Percentiles rank a stretch among this genome's conserved stretches.
phyloP scores from a whole-genome alignment of 2,113 vertebrate species.

The Gobio gobio region DNA sequence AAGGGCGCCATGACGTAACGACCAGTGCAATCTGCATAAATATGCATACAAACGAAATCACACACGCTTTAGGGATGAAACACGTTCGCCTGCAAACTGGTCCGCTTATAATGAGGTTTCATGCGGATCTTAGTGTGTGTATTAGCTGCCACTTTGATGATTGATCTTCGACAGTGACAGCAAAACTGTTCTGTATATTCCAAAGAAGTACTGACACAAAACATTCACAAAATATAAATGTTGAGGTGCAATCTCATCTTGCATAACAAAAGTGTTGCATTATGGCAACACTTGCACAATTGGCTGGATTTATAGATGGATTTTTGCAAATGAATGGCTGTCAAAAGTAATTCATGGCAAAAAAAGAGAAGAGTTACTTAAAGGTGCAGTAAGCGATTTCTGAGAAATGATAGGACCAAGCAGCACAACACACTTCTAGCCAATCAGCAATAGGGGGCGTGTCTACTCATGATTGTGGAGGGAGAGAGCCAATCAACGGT shows the following conservation, averaged over 20 bases:
- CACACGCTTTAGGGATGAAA: neutral
- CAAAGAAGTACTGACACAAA: neutral
- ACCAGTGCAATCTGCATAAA: neutral
- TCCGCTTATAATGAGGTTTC: neutral
- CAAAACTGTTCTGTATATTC: neutral
- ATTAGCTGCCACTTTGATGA: neutral
- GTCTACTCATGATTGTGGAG: no score
- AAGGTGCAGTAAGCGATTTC: no score
- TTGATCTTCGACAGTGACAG: neutral
- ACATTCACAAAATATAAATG: neutral
- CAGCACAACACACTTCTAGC: no score
- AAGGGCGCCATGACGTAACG: neutral
- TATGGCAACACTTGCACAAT: no score
- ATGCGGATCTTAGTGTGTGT: neutral
- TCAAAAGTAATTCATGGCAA: neutral
- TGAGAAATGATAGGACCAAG: no score
- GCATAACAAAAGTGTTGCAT: no score
- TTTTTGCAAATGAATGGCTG: neutral
- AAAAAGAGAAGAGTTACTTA: no score
- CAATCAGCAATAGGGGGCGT: no score
- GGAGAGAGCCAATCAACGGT: no score
- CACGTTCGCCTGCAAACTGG: neutral
- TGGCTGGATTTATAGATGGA: no score
- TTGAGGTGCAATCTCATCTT: no score
- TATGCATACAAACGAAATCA: neutral